Conservation (phyloP, 2,113 vertebrate species). For the Lagenorhynchus albirostris region DNA sequence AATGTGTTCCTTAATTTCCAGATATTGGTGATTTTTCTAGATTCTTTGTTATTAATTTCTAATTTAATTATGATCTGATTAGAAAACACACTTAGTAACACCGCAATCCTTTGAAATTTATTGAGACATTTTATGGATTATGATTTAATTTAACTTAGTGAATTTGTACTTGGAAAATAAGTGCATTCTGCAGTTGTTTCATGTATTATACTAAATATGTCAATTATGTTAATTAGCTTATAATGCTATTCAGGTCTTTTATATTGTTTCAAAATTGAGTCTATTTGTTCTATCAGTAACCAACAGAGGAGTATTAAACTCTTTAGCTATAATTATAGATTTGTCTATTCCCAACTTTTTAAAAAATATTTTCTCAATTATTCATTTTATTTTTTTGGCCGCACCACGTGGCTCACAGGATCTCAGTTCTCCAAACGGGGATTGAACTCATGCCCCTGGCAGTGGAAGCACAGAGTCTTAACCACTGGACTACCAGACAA, state of each 20-base stretch:
- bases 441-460: too few species aligned
- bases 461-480: too few species aligned
- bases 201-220: not conserved
- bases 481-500: too few species aligned
- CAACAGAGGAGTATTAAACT: not conserved
- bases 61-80: not conserved
- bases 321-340: not conserved
- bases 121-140: not conserved
- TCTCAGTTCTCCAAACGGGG: too few species aligned
- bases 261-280: not conserved
- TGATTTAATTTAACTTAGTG: not conserved
- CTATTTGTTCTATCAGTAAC: not conserved
- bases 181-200: not conserved
- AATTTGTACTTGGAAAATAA: not conserved
- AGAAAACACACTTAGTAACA: not conserved
- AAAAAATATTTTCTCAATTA: too few species aligned
- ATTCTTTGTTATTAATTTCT: not conserved
- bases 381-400: too few species aligned
- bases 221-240: not conserved
- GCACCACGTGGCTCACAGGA: accelerated
- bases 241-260: not conserved
- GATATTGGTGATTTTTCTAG: not conserved
- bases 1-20: not conserved
- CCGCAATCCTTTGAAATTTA: not conserved
- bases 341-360: not conserved